phyloP scores from a whole-genome alignment of 2,888 invertebrate species.

The Chorisops tibialis region DNA sequence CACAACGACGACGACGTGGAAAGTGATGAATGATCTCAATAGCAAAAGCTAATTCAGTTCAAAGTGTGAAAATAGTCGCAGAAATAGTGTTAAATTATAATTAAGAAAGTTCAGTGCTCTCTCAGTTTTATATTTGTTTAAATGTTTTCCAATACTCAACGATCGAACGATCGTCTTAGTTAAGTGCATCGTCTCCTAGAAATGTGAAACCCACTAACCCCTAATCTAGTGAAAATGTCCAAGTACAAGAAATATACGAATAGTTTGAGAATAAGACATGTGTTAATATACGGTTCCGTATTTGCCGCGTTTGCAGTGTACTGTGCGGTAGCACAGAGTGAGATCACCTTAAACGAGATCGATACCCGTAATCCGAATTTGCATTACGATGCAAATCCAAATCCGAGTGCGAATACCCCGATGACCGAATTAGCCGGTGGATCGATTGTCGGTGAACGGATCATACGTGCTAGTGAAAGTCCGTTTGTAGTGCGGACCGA shows the following conservation, averaged over 20 bases:
- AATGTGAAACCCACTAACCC: neutral
- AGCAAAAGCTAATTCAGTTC: no score
- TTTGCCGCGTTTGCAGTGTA: neutral
- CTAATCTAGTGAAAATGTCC: conserved; percentile 11
- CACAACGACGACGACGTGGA: neutral
- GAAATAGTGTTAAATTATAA: neutral
- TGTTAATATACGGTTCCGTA: conserved; percentile 1
- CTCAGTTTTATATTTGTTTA: no score
- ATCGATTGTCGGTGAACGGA: conserved; percentile 47
- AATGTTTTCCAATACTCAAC: no score
- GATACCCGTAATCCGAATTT: conserved; percentile 25
- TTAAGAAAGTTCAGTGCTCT: neutral
- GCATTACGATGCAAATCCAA: conserved; percentile 11
- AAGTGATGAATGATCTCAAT: neutral
- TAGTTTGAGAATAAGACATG: neutral
- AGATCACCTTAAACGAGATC: conserved; percentile 29
- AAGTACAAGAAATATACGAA: conserved; percentile 15
- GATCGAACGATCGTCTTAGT: no score
- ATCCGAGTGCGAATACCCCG: neutral
- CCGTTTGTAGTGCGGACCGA: conserved; percentile 78
- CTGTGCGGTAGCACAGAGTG: conserved; percentile 6
- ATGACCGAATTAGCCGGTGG: conserved; percentile 47
- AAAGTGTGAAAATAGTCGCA: neutral
- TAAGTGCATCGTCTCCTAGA: no score
- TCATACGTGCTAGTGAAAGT: conserved; percentile 54